Evolutionary conservation across 2,113 vertebrate genomes (phyloP).

Genomic region (Mohoua ochrocephala): DNA sequence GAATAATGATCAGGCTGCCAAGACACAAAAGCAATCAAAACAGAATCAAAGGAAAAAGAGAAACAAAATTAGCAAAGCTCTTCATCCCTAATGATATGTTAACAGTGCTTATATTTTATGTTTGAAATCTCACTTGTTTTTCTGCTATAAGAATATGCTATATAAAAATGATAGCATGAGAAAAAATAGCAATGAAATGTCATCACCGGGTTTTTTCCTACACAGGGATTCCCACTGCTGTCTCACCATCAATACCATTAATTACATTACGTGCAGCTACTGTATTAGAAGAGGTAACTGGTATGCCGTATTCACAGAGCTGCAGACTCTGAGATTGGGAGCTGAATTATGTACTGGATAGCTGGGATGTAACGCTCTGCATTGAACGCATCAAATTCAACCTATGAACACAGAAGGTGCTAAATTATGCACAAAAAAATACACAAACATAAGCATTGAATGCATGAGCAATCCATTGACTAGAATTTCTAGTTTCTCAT

Average conservation of each 20-base stretch:
- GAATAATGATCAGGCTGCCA: constrained; percentile 78
- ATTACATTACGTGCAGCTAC: not conserved
- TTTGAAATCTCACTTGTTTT: not conserved
- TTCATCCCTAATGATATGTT: not conserved
- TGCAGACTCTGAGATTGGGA: not conserved
- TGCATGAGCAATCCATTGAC: not conserved
- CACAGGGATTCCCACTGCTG: not conserved
- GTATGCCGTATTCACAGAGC: not conserved
- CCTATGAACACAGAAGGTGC: not conserved
- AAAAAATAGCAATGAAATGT: not conserved
- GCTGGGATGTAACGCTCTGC: not conserved
- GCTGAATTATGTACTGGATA: not conserved
- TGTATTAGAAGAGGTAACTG: not conserved
- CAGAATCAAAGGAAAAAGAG: constrained; percentile 29
- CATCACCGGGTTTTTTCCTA: not conserved
- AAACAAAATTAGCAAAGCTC: constrained; percentile 1
- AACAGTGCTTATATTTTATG: not conserved
- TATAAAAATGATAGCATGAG: not conserved
- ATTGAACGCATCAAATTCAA: not conserved
- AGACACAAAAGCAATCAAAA: constrained; percentile 64
- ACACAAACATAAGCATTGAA: not conserved
- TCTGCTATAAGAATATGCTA: not conserved
- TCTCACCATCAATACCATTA: not conserved
- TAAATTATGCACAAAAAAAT: not conserved
- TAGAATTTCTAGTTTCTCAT: not conserved